Percentiles rank a stretch among this genome's conserved stretches.
These are phyloP conservation scores for Drosophila stalkeri DNA, from an alignment of 2,888 invertebrate species.

Conservation along the genomic window DNA sequence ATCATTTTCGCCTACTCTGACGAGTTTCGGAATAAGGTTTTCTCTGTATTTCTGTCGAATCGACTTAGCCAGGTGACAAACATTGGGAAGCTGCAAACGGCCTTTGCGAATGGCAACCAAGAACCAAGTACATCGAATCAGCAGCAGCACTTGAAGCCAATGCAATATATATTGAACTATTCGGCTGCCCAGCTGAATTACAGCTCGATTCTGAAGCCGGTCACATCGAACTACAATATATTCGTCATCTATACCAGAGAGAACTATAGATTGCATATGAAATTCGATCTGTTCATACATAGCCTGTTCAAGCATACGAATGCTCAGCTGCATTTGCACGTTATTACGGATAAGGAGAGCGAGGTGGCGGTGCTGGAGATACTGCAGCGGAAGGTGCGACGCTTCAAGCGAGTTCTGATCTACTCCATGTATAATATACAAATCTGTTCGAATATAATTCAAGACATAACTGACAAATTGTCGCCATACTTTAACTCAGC, in stretches of 20 bases:
- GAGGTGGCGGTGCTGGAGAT: constrained; percentile 86
- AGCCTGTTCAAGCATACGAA: constrained; percentile 83
- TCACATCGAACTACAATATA: constrained; percentile 82
- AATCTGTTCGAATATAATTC: constrained; percentile 87
- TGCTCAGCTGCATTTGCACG: constrained; percentile 87
- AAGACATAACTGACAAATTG: constrained; percentile 88
- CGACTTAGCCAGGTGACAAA: constrained; percentile 44
- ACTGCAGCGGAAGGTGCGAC: constrained; percentile 83
- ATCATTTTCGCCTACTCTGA: constrained; percentile 83
- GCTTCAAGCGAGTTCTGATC: constrained; percentile 85
- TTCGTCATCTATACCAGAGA: constrained; percentile 84
- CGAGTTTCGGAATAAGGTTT: constrained; percentile 70
- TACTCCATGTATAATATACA: constrained; percentile 88
- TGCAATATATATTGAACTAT: constrained; percentile 66
- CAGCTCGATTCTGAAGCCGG: constrained; percentile 32
- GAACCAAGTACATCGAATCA: constrained; percentile 29
- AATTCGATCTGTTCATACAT: constrained; percentile 84
- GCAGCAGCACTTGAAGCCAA: constrained; percentile 48
- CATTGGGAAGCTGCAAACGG: constrained; percentile 44
- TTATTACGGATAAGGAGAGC: constrained; percentile 88
- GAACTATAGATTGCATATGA: constrained; percentile 83
- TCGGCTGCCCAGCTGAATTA: constrained; percentile 55
- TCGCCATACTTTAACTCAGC: constrained; percentile 90
- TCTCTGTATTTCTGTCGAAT: constrained; percentile 72
- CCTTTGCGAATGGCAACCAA: constrained; percentile 28